Conservation (phyloP, 35 echinoderm and acorn worm species). For the Heliocidaris tuberculata region DNA sequence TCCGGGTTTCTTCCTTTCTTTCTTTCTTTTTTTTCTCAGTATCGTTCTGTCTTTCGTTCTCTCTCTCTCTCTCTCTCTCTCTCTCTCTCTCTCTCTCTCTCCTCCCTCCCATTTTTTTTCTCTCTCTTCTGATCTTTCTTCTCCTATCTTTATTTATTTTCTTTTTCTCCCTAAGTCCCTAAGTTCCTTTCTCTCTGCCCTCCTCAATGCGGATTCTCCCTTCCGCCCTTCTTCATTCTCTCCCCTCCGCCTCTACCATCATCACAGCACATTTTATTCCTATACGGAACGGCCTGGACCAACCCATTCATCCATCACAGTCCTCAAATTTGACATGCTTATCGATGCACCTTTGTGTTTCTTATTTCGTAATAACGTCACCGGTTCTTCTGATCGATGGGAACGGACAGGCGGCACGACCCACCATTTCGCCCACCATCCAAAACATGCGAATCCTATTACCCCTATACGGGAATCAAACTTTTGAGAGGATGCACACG, state of each 20-base stretch:
- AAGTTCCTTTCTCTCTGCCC: neutral
- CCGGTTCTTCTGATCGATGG: neutral
- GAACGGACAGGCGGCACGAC: neutral
- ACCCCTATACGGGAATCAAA: neutral
- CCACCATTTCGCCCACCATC: neutral
- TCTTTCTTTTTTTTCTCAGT: neutral
- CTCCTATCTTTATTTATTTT: neutral
- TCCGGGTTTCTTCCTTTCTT: neutral
- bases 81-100: neutral
- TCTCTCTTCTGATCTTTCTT: neutral
- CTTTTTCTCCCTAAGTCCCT: too few species aligned
- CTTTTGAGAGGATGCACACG: neutral
- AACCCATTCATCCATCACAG: neutral
- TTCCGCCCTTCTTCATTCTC: neutral
- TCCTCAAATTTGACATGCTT: neutral
- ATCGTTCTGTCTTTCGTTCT: neutral
- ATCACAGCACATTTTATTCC: neutral
- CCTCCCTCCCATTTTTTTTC: neutral
- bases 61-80: neutral
- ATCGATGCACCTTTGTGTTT: constrained; percentile 2
- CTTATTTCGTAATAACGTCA: constrained; percentile 12
- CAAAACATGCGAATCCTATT: neutral
- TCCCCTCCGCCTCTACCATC: neutral
- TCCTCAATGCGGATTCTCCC: neutral
- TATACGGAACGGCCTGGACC: neutral